These are phyloP conservation scores for Drosophila gunungcola DNA, from an alignment of 1,140 invertebrate species.

Conservation along the genomic window DNA sequence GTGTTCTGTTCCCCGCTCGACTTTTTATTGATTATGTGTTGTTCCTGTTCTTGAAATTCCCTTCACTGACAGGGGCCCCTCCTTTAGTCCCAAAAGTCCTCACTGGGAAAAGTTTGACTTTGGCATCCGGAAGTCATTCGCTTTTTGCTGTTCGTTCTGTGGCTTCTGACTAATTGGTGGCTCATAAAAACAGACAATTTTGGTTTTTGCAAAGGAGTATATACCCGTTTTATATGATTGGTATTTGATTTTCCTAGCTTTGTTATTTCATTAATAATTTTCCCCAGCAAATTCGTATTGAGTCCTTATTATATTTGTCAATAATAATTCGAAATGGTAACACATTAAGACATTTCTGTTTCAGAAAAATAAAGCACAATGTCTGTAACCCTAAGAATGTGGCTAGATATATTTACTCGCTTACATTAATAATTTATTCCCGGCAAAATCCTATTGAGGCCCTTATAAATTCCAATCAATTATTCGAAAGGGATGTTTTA, in stretches of 20 bases:
- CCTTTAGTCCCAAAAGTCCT: constrained; percentile 24
- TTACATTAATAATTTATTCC: neutral
- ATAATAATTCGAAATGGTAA: too few species aligned
- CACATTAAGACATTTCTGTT: too few species aligned
- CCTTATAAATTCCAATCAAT: constrained; percentile 3
- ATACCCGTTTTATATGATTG: neutral
- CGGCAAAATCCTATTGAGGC: neutral
- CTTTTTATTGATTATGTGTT: constrained; percentile 75
- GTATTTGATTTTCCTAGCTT: neutral
- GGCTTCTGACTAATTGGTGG: constrained; percentile 48
- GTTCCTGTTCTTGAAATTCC: constrained; percentile 18
- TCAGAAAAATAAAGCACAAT: too few species aligned
- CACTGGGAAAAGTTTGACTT: constrained; percentile 33
- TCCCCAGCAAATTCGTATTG: too few species aligned
- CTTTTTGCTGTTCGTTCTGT: constrained; percentile 36
- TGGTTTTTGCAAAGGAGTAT: neutral
- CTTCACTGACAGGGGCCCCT: constrained; percentile 3
- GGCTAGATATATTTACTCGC: too few species aligned
- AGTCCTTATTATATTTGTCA: too few species aligned
- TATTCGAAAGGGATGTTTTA: constrained; percentile 6
- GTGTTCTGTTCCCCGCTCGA: constrained; percentile 44
- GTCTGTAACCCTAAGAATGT: too few species aligned
- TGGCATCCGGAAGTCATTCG: constrained; percentile 59
- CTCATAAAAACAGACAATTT: neutral
- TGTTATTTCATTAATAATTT: too few species aligned